Evolutionary conservation across 1,140 invertebrate genomes (phyloP), one percentile per base, ranked within the genome.

Genomic region (Melitaea cinxia): DNA sequence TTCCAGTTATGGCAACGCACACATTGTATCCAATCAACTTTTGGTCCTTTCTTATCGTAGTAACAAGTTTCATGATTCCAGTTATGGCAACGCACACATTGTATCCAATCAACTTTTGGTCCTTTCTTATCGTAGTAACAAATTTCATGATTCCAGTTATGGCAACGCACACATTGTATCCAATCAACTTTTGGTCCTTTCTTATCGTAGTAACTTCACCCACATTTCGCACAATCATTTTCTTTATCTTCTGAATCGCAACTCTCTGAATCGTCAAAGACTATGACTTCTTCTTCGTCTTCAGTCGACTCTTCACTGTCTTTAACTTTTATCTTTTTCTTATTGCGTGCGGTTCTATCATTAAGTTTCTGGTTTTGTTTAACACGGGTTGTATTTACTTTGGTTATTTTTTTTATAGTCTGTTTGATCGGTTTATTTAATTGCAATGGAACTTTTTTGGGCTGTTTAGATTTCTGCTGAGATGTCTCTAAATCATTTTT

Each of bases 51-150:
- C 19, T 64, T 64, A 56, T 56, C 52, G 4, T 28, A 64, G 39
- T 64, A 64, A 64, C 5, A n/a, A n/a, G n/a, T n/a, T n/a, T 66
- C 55, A 54, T 66, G 64, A 14, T 17, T 10, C 64, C 56, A 66
- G 2, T 35, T 37, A 3, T 59, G 49, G 15, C 64, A 66, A 14
- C 64, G 64, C 2, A 66, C 15, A n/a, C 64, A 66, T 54, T 66
- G 33, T 2, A 53, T 12, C 55, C 64, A 64, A n/a, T 55, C 53
- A 2, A 64, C 53, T 49, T 64, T 30, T 23, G 59, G 61, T 7
- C 53, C 24, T 14, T 33, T 64, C 19, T 64, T 64, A 56, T 56
- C 52, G 4, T 28, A 64, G 39, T 64, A 64, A 64, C n/a, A n/a
- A n/a, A n/a, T n/a, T n/a, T 66, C 55, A 54, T 66, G 64, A 14